phyloP scores from a whole-genome alignment of 2,113 vertebrate genomes.

The Passer domesticus region DNA sequence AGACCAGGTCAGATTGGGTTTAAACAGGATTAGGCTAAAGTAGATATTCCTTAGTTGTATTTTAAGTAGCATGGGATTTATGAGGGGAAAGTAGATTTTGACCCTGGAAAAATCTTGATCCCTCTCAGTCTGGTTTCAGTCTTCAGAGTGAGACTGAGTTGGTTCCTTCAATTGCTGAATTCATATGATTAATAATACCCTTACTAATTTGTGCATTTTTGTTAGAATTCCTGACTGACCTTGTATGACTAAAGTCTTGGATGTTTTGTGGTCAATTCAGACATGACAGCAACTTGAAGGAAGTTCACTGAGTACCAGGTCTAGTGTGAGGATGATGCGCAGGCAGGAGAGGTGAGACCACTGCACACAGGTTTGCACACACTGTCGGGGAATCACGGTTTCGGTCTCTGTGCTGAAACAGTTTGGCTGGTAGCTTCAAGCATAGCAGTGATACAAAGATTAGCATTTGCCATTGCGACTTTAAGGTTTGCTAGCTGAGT shows the following conservation, averaged over 20 bases:
- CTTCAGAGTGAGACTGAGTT: neutral
- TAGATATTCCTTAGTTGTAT: slow-evolving; percentile 33
- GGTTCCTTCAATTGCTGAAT: neutral
- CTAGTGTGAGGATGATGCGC: neutral
- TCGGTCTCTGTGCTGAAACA: accelerated
- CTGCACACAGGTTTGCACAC: accelerated
- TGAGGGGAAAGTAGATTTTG: slow-evolving; percentile 30
- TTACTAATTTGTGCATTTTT: neutral
- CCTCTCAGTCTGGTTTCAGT: neutral
- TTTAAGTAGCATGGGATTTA: slow-evolving; percentile 49
- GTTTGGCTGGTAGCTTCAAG: neutral
- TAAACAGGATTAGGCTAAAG: slow-evolving; percentile 67
- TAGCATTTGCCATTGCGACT: neutral
- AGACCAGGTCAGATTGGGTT: slow-evolving; percentile 48
- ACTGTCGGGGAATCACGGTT: neutral
- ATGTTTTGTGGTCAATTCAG: neutral
- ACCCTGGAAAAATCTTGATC: slow-evolving; percentile 11
- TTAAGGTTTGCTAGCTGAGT: neutral
- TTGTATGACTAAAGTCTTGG: neutral
- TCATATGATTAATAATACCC: neutral
- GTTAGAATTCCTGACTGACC: neutral
- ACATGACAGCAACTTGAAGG: neutral
- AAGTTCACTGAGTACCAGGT: accelerated
- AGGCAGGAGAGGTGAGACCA: neutral
- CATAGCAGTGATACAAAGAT: neutral